These are phyloP conservation scores for Indri indri DNA, from an alignment of 2,113 vertebrate species.

Conservation along the genomic window DNA sequence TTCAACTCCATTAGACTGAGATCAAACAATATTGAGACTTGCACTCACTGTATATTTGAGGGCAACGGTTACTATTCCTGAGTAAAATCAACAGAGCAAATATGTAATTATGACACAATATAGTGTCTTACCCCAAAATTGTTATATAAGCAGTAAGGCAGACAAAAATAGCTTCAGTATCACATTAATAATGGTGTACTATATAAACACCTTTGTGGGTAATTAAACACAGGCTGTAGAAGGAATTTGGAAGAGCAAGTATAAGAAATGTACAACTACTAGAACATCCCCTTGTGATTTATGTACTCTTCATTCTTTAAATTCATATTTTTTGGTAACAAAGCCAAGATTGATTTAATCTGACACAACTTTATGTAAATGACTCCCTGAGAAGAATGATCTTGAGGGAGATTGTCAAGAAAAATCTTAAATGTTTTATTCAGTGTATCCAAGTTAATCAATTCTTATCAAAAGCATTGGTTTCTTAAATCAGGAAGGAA, in stretches of 20 bases:
- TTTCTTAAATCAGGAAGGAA: conserved; percentile 53
- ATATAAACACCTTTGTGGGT: not conserved
- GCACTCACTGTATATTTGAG: not conserved
- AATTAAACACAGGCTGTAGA: not conserved
- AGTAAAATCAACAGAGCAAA: conserved; percentile 28
- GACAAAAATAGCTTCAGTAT: conserved; percentile 38
- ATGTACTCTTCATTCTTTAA: conserved; percentile 54
- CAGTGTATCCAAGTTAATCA: conserved; percentile 42
- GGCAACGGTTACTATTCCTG: not conserved
- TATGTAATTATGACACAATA: not conserved
- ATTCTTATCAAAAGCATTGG: conserved; percentile 50
- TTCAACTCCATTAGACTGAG: not conserved
- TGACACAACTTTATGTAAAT: conserved; percentile 60
- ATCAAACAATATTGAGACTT: not conserved
- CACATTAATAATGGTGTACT: not conserved
- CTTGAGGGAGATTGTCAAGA: conserved; percentile 45
- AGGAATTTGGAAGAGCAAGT: not conserved
- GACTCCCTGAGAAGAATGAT: conserved; percentile 37
- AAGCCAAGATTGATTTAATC: conserved; percentile 70
- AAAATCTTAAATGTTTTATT: conserved; percentile 49
- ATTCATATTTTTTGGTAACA: conserved; percentile 51
- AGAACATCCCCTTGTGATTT: conserved; percentile 19
- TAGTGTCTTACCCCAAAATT: not conserved
- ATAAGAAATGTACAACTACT: not conserved
- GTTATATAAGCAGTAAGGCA: not conserved